Conservation (phyloP, 1,140 invertebrate species). For the Hyles euphorbiae region DNA sequence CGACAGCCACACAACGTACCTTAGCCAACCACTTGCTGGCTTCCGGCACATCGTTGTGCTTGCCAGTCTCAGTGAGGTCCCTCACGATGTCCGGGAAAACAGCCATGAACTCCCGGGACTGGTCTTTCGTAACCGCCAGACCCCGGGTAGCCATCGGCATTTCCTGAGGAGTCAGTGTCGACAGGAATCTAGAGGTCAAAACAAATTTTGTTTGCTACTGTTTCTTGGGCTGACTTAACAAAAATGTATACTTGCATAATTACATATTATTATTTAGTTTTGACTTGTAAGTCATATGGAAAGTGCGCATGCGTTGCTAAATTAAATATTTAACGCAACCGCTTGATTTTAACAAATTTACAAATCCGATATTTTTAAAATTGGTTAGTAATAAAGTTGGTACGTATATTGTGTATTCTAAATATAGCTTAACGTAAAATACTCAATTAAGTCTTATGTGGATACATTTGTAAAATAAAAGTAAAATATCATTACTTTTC, state of each 20-base stretch:
- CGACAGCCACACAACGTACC: conserved; percentile 74
- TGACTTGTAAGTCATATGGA: no score
- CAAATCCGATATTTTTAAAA: no score
- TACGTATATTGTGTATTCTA: no score
- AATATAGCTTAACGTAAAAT: no score
- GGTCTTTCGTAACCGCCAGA: conserved; percentile 83
- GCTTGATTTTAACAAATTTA: no score
- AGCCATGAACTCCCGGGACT: conserved; percentile 90
- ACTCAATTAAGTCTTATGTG: no score
- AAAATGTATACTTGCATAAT: conserved; percentile 1
- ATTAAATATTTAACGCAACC: no score
- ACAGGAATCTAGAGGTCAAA: conserved; percentile 68
- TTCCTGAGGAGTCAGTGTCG: conserved; percentile 72
- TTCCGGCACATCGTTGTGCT: conserved; percentile 84
- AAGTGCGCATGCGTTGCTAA: no score
- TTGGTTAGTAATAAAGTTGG: no score
- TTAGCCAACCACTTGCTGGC: conserved; percentile 87
- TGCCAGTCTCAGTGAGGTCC: conserved; percentile 85
- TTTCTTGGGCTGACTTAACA: conserved; percentile 10
- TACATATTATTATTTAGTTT: not conserved
- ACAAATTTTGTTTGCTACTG: conserved; percentile 19
- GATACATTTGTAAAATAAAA: no score
- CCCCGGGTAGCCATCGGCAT: conserved; percentile 78
- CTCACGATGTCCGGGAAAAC: conserved; percentile 90
- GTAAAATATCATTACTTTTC: no score